Base-by-base conservation (phyloP, 2,888 invertebrate species). In the Dyspetes luteomarginatus region DNA sequence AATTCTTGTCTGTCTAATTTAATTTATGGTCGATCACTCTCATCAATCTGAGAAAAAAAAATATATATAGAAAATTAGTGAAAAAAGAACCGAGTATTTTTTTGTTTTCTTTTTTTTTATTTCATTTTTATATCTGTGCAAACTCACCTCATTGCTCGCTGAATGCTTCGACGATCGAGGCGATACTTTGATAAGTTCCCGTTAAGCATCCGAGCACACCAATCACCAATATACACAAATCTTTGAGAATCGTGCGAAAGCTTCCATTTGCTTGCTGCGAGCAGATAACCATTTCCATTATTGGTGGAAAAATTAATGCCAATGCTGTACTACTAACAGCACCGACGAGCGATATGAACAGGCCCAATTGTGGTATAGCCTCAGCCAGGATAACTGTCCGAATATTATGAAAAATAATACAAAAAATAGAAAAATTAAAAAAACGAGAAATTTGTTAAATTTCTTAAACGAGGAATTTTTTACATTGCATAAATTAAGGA, bases 271-370 rank as follows among this genome's bases (percentile, higher is more conserved):
- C 92, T 60, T 93, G 94, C 83, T 94, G 94, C 89, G 95, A 95
- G 77, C 93, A 93, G 0, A 95, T 93, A 3, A 97, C 95, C 83
- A 98, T 93, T 87, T 98, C 97, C 82, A 98, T 95, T 73, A 97
- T 93, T 0, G 98, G 97, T 0, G 98, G 98, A 89, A 98, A 96
- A 48, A 98, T 94, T 43, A 98, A 93, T 0, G 98, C 98, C 82
- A 98, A 92, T 0, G 97, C 95, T 3, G 98, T 96, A 85, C 97
- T 97, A 89, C 97, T 97, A 0, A 98, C 94, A 0, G 98, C 97
- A 3, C 98, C 98, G 28, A 98, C 97, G 81, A 98, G 92, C 0
- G 98, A 98, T 85, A 98, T 98, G 92, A 98, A 97, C 0, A 97
- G 93, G 1, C 96, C 96, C 82, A 98, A 92, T 85, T 97, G 94